phyloP scores from a whole-genome alignment of 2,113 vertebrate species.

The Neoarius graeffei region DNA sequence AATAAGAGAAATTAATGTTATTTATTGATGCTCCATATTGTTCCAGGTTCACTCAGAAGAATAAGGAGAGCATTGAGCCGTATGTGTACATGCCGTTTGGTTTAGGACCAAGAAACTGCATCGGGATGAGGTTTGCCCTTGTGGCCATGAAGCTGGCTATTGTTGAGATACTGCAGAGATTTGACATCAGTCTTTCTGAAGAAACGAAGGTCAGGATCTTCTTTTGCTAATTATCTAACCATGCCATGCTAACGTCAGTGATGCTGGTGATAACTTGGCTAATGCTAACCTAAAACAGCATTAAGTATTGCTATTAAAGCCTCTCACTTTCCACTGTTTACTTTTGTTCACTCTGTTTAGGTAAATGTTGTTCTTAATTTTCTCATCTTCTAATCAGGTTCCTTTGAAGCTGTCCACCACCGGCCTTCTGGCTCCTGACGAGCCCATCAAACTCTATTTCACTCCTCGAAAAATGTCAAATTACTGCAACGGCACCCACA shows the following conservation, averaged over 20 bases:
- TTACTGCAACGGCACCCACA: not conserved
- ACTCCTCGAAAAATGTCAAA: not conserved
- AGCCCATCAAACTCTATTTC: constrained; percentile 38
- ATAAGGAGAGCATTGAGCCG: constrained; percentile 49
- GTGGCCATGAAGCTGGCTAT: constrained; percentile 56
- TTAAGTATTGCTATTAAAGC: not conserved
- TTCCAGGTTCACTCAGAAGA: constrained; percentile 58
- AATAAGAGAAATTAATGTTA: no score
- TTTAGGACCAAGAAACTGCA: constrained; percentile 61
- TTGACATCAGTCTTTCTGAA: constrained; percentile 37
- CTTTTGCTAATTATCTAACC: not conserved
- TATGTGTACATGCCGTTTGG: constrained; percentile 59
- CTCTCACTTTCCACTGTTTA: not conserved
- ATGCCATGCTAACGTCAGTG: not conserved
- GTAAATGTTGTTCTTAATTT: not conserved
- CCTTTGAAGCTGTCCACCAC: constrained; percentile 18
- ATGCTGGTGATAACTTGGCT: not conserved
- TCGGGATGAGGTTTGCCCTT: constrained; percentile 59
- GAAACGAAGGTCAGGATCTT: constrained; percentile 50
- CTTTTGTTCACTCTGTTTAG: not conserved
- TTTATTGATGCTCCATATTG: not conserved
- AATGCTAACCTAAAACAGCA: not conserved
- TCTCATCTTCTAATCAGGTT: constrained; percentile 10
- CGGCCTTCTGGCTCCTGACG: constrained; percentile 29
- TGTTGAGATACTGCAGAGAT: constrained; percentile 48